phyloP scores from a whole-genome alignment of 2,113 vertebrate genomes.

The Xenus cinereus region DNA sequence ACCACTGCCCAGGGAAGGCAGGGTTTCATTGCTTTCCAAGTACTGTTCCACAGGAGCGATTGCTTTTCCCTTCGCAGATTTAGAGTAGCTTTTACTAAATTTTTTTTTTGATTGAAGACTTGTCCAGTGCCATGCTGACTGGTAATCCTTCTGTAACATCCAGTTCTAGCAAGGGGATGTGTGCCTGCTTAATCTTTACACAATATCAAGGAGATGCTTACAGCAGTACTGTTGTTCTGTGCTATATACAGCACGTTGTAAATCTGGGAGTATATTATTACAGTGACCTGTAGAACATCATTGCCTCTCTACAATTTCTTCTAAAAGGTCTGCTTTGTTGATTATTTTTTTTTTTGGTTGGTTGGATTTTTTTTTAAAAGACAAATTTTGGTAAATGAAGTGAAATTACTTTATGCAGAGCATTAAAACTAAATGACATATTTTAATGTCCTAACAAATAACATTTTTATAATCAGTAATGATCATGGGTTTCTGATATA shows the following conservation, averaged over 20 bases:
- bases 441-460: constrained; percentile 42
- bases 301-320: neutral
- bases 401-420: neutral
- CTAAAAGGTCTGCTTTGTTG: neutral
- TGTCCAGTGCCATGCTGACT: neutral
- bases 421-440: constrained; percentile 2
- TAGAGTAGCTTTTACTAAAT: neutral
- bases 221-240: neutral
- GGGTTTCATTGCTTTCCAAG: neutral
- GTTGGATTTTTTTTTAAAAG: neutral
- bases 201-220: neutral
- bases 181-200: neutral
- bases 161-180: neutral
- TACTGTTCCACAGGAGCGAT: neutral
- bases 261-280: neutral
- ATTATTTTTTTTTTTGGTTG: neutral
- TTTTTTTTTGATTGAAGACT: neutral
- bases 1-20: neutral
- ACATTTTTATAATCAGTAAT: neutral
- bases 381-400: neutral
- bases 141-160: neutral
- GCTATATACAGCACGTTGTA: neutral
- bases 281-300: neutral
- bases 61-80: neutral
- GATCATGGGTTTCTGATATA: neutral